These are phyloP conservation scores for Spea multiplicata DNA, from an alignment of 2,113 vertebrate genomes.

Conservation along the genomic window DNA sequence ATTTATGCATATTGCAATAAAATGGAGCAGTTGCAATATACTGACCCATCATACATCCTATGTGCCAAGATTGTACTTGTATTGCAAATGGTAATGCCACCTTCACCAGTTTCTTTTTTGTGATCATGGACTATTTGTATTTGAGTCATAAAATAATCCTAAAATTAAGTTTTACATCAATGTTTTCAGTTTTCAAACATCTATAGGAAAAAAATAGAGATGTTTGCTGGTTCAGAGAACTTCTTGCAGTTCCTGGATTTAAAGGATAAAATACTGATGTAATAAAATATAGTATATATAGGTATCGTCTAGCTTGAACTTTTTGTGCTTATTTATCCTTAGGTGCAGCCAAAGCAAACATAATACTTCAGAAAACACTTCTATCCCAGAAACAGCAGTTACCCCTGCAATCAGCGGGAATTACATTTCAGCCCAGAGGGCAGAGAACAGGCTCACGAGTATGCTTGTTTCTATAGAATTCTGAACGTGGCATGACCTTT, in stretches of 20 bases:
- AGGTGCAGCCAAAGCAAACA: conserved; percentile 19
- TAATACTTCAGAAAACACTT: conserved; percentile 37
- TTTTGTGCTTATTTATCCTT: conserved; percentile 25
- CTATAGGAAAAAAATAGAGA: too few species aligned
- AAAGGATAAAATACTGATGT: neutral
- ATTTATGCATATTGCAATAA: too few species aligned
- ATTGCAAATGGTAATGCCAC: too few species aligned
- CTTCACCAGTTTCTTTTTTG: too few species aligned
- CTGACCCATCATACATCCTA: too few species aligned
- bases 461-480: conserved; percentile 34
- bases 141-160: too few species aligned
- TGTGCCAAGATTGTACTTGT: too few species aligned
- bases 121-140: too few species aligned
- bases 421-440: conserved; percentile 42
- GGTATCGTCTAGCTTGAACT: neutral
- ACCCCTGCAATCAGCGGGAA: conserved; percentile 31
- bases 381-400: conserved; percentile 29
- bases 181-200: too few species aligned
- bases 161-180: too few species aligned
- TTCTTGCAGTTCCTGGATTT: neutral
- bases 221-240: too few species aligned
- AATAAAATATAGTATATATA: conserved; percentile 1
- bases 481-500: conserved; percentile 35
- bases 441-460: conserved; percentile 27
- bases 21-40: too few species aligned